phyloP scores from a whole-genome alignment of 2,888 invertebrate genomes.

The Drosophila flavopinicola region DNA sequence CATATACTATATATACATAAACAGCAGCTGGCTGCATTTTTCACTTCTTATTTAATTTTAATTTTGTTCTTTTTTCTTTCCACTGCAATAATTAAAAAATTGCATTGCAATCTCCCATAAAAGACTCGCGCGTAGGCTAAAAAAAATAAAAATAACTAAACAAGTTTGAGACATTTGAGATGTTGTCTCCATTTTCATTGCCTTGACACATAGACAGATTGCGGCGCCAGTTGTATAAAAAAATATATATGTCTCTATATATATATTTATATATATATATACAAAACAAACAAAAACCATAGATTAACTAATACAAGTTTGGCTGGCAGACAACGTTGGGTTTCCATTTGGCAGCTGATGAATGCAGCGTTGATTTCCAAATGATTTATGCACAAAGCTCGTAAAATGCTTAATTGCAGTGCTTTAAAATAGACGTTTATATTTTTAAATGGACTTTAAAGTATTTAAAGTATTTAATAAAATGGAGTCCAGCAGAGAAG shows the following conservation, averaged over 20 bases:
- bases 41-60: conserved; percentile 27
- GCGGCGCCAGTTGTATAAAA: conserved; percentile 54
- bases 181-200: conserved; percentile 47
- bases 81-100: conserved; percentile 50
- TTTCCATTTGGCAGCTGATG: conserved; percentile 9
- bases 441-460: too few species aligned
- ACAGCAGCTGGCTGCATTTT: conserved; percentile 46
- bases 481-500: too few species aligned
- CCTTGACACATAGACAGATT: conserved; percentile 65
- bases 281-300: neutral
- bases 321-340: conserved; percentile 3
- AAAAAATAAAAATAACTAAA: conserved; percentile 27
- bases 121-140: conserved; percentile 60
- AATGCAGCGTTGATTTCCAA: conserved; percentile 11
- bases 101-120: conserved; percentile 52
- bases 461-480: too few species aligned
- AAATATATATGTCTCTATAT: neutral
- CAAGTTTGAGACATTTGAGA: conserved; percentile 33
- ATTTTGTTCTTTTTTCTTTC: conserved; percentile 20
- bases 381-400: conserved; percentile 26
- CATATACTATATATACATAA: conserved; percentile 13
- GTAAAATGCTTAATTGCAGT: conserved; percentile 7
- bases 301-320: conserved; percentile 22
- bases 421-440: neutral
- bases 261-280: conserved; percentile 1